phyloP scores from a whole-genome alignment of 2,113 vertebrate species.

The Spizaetus ornatus region DNA sequence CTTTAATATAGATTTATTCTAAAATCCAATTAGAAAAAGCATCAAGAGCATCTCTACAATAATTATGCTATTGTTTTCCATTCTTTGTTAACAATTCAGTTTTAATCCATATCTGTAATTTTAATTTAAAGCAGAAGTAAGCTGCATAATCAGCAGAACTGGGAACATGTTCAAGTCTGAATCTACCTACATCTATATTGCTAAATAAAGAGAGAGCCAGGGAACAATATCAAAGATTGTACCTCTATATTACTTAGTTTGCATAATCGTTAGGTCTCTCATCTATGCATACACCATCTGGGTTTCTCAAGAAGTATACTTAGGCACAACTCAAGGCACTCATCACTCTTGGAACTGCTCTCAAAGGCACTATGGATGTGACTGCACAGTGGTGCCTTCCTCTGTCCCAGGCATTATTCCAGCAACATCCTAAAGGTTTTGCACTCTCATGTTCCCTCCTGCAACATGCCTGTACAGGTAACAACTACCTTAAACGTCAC shows the following conservation, averaged over 20 bases:
- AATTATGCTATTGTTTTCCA: neutral
- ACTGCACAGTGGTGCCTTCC: neutral
- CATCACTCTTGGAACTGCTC: neutral
- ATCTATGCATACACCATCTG: neutral
- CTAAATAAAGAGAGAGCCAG: neutral
- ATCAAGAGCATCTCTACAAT: neutral
- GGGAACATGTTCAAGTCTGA: neutral
- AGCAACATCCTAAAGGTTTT: neutral
- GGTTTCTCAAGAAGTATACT: neutral
- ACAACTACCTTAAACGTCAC: neutral
- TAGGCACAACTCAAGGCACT: neutral
- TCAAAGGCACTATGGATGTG: neutral
- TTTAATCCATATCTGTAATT: neutral
- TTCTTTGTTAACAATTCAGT: neutral
- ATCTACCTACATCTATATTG: neutral
- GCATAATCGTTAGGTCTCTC: neutral
- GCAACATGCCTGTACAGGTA: neutral
- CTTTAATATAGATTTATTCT: neutral
- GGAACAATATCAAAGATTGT: neutral
- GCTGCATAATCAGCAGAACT: neutral
- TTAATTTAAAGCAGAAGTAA: neutral
- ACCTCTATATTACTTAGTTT: neutral
- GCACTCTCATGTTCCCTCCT: neutral
- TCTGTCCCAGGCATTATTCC: neutral
- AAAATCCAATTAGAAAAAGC: neutral